Conservation (phyloP, 2,797 vertebrate genomes). For the Parambassis ranga region DNA sequence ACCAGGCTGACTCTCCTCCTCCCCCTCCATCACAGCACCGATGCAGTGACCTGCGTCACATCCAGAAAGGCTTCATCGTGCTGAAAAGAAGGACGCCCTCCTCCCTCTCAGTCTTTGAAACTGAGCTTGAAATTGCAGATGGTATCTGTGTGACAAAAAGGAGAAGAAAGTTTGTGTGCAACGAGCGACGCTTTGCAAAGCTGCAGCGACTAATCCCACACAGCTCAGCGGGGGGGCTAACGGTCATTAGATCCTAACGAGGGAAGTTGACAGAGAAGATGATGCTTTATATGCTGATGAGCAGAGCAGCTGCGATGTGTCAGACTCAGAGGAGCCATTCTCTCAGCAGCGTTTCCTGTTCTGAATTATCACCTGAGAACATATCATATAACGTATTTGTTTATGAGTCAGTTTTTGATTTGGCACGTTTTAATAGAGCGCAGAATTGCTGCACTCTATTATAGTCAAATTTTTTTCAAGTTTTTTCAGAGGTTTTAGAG, state of each 20-base stretch:
- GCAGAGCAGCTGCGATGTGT: background rate
- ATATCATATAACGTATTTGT: too few relatives aligned
- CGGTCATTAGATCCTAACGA: background rate
- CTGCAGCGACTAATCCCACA: conserved; percentile 40
- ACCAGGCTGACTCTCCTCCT: background rate
- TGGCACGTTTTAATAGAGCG: too few relatives aligned
- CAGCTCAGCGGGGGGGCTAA: background rate
- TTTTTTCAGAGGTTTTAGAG: too few relatives aligned
- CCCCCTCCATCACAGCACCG: too few relatives aligned
- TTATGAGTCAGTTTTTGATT: too few relatives aligned
- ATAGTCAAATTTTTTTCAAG: too few relatives aligned
- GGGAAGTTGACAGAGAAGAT: background rate
- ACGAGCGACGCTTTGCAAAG: conserved; percentile 7
- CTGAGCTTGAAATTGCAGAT: conserved; percentile 60
- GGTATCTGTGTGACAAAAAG: conserved; percentile 27
- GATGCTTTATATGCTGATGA: background rate
- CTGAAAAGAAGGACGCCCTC: background rate
- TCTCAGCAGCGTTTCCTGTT: background rate
- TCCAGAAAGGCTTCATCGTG: background rate
- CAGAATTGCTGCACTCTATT: too few relatives aligned
- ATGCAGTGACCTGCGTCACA: background rate
- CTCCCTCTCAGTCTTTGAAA: conserved; percentile 15
- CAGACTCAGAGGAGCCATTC: background rate
- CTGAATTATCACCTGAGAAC: background rate
- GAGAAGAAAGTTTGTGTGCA: conserved; percentile 28